These are phyloP conservation scores for Poecilia velifera DNA, from an alignment of 2,797 vertebrate species.

Conservation along the genomic window DNA sequence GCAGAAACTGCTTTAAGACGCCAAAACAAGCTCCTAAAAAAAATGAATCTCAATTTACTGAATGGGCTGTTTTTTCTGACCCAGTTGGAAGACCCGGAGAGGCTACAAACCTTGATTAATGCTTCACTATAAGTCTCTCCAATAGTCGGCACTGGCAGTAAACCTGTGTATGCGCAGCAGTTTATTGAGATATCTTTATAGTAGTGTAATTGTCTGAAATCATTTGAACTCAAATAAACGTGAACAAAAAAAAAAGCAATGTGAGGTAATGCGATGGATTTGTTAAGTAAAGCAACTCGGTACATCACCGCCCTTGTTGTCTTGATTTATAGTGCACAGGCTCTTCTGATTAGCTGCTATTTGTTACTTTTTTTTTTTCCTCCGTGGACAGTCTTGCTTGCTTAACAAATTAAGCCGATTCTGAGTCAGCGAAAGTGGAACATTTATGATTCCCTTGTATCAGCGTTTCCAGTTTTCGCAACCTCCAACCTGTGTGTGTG, in stretches of 20 bases:
- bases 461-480: constrained; percentile 47
- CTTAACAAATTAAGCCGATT: constrained; percentile 54
- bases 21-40: constrained; percentile 49
- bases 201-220: constrained; percentile 15
- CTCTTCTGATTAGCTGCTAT: constrained; percentile 5
- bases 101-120: constrained; percentile 53
- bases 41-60: constrained; percentile 41
- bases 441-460: constrained; percentile 47
- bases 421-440: constrained; percentile 64
- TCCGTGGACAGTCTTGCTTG: constrained; percentile 33
- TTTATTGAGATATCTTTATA: constrained; percentile 34
- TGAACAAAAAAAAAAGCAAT: background rate
- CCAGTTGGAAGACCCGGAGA: constrained; percentile 52
- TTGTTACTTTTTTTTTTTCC: constrained; percentile 10
- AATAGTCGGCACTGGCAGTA: background rate
- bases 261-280: background rate
- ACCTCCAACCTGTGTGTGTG: constrained; percentile 17
- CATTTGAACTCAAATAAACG: constrained; percentile 12
- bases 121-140: constrained; percentile 42
- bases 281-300: background rate
- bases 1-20: constrained; percentile 36
- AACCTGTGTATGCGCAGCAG: constrained; percentile 29
- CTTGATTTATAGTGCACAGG: background rate
- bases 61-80: constrained; percentile 59
- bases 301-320: constrained; percentile 7